Percentiles rank a stretch among this genome's conserved stretches.
Evolutionary conservation across 1,140 invertebrate genomes (phyloP).

Genomic region (Ericerus pela): DNA sequence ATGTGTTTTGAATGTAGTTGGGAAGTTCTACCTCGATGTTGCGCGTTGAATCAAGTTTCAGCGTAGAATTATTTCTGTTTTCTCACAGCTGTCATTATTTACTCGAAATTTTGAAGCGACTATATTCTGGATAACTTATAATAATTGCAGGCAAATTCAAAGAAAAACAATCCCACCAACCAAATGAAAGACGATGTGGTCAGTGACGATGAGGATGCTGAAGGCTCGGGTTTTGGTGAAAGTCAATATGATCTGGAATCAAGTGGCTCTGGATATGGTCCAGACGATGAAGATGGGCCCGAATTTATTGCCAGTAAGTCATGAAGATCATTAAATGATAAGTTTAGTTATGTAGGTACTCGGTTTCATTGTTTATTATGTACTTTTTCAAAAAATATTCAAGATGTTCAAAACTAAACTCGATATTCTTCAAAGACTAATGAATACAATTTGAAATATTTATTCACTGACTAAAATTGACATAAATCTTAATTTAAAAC

Average conservation of each 20-base stretch:
- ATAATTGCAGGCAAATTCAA: background rate
- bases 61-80: background rate
- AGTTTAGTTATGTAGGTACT: background rate
- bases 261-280: slow-evolving; percentile 51
- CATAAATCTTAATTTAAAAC: no score
- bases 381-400: no score
- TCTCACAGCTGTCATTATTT: background rate
- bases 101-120: background rate
- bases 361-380: no score
- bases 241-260: slow-evolving; percentile 47
- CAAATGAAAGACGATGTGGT: slow-evolving; percentile 7
- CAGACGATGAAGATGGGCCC: slow-evolving; percentile 47
- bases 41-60: background rate
- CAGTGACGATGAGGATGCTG: slow-evolving; percentile 34
- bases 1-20: no score
- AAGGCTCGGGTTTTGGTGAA: slow-evolving; percentile 36
- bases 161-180: background rate
- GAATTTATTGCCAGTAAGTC: background rate
- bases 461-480: no score
- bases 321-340: background rate
- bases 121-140: background rate
- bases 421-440: no score
- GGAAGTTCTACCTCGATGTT: background rate
- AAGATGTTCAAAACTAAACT: no score
- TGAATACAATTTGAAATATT: no score